Evolutionary conservation across 2,888 invertebrate genomes (phyloP).

Genomic region (Hirtodrosophila alboralis): DNA sequence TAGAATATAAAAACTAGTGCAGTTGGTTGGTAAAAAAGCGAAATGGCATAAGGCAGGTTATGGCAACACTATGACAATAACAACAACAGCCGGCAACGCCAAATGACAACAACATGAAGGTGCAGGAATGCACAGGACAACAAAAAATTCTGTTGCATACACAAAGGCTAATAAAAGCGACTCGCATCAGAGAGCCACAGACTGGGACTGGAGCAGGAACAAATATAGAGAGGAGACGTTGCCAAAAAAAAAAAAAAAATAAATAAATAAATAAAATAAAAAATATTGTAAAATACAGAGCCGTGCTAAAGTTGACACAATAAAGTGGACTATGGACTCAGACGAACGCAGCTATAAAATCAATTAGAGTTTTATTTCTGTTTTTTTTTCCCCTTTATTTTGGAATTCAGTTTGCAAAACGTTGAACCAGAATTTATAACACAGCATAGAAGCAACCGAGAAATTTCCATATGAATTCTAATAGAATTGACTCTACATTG

Average conservation of each 20-base stretch:
- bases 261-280: background rate
- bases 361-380: slow-evolving; percentile 33
- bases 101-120: slow-evolving; percentile 29
- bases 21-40: slow-evolving; percentile 25
- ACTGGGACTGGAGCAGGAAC: slow-evolving; percentile 3
- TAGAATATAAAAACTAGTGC: slow-evolving; percentile 19
- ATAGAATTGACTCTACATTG: background rate
- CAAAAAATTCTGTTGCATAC: slow-evolving; percentile 32
- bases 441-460: background rate
- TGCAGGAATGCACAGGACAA: slow-evolving; percentile 26
- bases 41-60: slow-evolving; percentile 6
- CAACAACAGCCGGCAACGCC: slow-evolving; percentile 16
- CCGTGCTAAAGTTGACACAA: slow-evolving; percentile 12
- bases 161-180: slow-evolving; percentile 53
- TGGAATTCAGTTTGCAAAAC: too few species aligned
- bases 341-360: slow-evolving; percentile 32
- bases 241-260: slow-evolving; percentile 8
- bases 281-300: slow-evolving; percentile 2
- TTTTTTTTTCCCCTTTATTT: too few species aligned
- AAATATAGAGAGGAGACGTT: background rate
- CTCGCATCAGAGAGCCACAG: slow-evolving; percentile 7
- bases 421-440: background rate
- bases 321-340: slow-evolving; percentile 15
- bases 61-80: slow-evolving; percentile 30
- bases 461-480: background rate